Evolutionary conservation across 2,113 vertebrate genomes (phyloP).

Genomic region (Gulo gulo): DNA sequence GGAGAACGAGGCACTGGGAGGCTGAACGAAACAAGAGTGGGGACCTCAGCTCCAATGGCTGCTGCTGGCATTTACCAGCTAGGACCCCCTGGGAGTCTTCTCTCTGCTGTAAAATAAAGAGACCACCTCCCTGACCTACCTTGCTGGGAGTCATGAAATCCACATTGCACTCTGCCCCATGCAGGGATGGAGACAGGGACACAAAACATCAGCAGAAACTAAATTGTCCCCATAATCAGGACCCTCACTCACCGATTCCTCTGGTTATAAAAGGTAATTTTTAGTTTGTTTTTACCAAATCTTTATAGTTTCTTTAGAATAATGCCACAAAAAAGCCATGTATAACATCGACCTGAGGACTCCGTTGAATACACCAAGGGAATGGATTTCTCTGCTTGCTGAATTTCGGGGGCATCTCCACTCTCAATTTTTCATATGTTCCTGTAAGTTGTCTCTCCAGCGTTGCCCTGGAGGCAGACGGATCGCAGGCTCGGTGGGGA

Average conservation of each 20-base stretch:
- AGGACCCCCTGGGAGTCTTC: not conserved
- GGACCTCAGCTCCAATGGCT: not conserved
- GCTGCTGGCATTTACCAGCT: not conserved
- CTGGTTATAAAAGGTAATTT: not conserved
- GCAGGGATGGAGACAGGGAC: too few relatives aligned
- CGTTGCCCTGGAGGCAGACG: not conserved
- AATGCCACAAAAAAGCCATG: not conserved
- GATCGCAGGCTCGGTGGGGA: not conserved
- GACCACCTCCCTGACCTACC: not conserved
- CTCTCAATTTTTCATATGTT: not conserved
- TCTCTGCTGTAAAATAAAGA: not conserved
- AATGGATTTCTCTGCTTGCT: not conserved
- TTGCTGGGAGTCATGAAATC: not conserved
- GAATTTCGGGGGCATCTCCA: not conserved
- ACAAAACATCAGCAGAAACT: not conserved
- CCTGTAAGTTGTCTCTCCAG: not conserved
- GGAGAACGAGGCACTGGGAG: not conserved
- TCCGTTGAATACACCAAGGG: not conserved
- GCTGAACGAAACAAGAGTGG: not conserved
- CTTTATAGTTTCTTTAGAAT: not conserved
- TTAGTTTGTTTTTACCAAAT: not conserved
- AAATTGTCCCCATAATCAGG: not conserved
- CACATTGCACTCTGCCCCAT: rapidly evolving
- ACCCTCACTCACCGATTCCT: not conserved
- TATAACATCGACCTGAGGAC: not conserved